Percentiles rank a stretch among this genome's conserved stretches.
These are phyloP conservation scores for Protophormia terraenovae DNA, from an alignment of 2,888 invertebrate genomes.

Conservation along the genomic window DNA sequence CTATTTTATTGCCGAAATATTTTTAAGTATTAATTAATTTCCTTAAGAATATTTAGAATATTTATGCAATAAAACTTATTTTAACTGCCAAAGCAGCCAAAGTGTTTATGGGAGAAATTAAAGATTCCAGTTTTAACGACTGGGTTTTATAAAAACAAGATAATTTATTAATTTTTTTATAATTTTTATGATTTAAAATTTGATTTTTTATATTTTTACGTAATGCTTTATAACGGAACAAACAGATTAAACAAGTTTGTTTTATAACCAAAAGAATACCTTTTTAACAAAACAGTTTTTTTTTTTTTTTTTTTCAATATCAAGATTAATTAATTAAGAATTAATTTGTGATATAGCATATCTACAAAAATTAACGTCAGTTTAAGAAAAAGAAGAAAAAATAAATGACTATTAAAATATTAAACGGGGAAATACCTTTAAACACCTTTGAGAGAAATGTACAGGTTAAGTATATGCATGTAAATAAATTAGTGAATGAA, in stretches of 20 bases:
- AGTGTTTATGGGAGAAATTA: neutral
- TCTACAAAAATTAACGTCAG: neutral
- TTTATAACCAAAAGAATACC: neutral
- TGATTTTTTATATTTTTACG: neutral
- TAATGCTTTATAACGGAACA: neutral
- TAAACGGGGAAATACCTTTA: neutral
- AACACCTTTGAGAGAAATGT: neutral
- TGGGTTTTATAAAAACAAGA: neutral
- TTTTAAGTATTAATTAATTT: too few relatives aligned
- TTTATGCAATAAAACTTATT: too few relatives aligned
- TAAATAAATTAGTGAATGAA: neutral
- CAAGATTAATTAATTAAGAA: neutral
- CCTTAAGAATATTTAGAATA: too few relatives aligned
- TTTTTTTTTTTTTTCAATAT: neutral
- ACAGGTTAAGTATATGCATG: neutral
- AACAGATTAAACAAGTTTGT: neutral
- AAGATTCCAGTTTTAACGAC: neutral
- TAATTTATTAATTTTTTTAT: neutral
- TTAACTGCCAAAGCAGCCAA: too few relatives aligned
- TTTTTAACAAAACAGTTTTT: neutral
- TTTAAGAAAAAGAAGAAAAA: neutral
- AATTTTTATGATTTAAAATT: neutral
- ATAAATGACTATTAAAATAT: neutral
- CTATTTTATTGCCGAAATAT: too few relatives aligned
- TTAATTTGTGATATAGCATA: neutral